Evolutionary conservation across 2,797 vertebrate species (phyloP), one percentile per base, ranked within the genome.

Genomic region (Glossophaga mutica): DNA sequence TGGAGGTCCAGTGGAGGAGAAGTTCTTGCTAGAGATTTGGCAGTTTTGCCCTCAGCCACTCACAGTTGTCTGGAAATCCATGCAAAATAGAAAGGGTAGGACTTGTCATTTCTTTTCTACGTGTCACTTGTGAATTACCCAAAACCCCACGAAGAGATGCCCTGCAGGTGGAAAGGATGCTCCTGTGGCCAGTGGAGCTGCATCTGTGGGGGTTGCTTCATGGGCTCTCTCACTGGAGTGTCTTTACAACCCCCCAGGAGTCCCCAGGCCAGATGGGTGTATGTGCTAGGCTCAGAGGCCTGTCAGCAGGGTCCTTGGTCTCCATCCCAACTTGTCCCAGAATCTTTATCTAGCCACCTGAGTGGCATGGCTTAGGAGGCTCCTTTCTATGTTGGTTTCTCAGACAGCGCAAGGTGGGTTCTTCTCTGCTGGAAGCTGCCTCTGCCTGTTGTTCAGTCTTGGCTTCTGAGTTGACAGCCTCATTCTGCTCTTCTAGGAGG

Each of bases 391-490:
- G 0, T 15, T 9, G n/a, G 11, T 24, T 73, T 34, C 42, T 82
- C 5, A 2, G 29, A 37, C 14, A 50, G 39, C 15, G 1, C 9
- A 9, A 3, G 32, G 65, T 55, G 19, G 21, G 59, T 8, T n/a
- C 93, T 71, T 59, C 82, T 85, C 32, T 52, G 32, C 39, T 4
- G 44, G 70, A 94, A 57, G 15, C 48, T 2, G 0, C 15, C n/a
- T 42, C 2, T 6, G 15, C 29, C 42, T 5, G 22, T 18, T 14
- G 0, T 6, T 19, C 6, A 11, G 77, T 44, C 9, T 3, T n/a
- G 5, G 37, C 1, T 1, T 70, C 9, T 0, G 0, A 62, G 14
- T 73, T 0, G 1, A 9, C 8, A 6, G 29, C 46, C 62, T n/a
- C 15, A 3, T 32, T 22, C 24, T 16, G 50, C 46, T 15, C 37